Conservation (phyloP, 64 coral and sea anemone species). For the Montipora foliosa region DNA sequence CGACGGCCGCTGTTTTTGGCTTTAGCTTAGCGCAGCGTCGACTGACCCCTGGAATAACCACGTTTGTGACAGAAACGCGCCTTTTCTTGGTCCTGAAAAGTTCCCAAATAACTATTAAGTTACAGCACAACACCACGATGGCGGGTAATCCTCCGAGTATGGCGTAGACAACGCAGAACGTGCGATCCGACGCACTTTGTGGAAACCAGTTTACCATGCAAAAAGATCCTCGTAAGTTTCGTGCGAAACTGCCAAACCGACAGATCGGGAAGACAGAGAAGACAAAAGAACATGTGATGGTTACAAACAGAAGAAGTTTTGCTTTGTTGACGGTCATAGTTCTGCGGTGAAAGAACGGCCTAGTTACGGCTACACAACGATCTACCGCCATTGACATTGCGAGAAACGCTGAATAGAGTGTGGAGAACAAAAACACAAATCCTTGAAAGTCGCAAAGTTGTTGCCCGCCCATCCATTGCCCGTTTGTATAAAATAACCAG, state of each 20-base stretch:
- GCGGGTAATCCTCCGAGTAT: slow-evolving; percentile 60
- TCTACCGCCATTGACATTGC: slow-evolving; percentile 87
- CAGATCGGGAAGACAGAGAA: slow-evolving; percentile 70
- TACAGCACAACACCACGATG: slow-evolving; percentile 77
- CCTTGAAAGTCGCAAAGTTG: slow-evolving; percentile 87
- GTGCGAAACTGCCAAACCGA: slow-evolving; percentile 81
- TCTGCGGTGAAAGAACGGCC: slow-evolving; percentile 81
- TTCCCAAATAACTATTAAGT: slow-evolving; percentile 75
- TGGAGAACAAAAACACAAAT: slow-evolving; percentile 81
- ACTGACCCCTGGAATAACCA: background rate
- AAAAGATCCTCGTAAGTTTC: slow-evolving; percentile 69
- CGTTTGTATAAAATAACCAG: slow-evolving; percentile 72
- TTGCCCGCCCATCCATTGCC: slow-evolving; percentile 74
- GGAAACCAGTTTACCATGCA: slow-evolving; percentile 93
- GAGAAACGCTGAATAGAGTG: slow-evolving; percentile 79
- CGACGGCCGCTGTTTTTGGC: background rate
- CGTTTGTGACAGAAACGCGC: slow-evolving; percentile 26
- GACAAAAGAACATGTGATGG: slow-evolving; percentile 31
- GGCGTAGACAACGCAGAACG: slow-evolving; percentile 77
- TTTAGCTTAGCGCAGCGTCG: background rate
- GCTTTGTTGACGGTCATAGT: slow-evolving; percentile 64
- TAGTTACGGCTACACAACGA: slow-evolving; percentile 61
- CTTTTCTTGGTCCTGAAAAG: slow-evolving; percentile 51
- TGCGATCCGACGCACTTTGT: slow-evolving; percentile 29
- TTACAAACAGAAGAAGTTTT: slow-evolving; percentile 32